These are phyloP conservation scores for Aethes cnicana DNA, from an alignment of 2,888 invertebrate species.

Conservation along the genomic window DNA sequence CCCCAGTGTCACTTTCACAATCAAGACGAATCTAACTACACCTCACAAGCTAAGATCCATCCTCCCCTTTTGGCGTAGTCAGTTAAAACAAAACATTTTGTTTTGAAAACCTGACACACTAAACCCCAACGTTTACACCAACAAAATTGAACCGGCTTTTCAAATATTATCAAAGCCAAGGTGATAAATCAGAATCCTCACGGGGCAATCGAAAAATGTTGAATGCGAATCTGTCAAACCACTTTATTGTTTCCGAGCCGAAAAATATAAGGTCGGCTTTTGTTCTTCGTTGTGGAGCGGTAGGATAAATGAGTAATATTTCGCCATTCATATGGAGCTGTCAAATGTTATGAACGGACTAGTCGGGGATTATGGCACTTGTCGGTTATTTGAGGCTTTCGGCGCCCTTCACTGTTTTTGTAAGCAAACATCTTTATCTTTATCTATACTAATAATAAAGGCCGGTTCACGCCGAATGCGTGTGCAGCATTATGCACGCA, in stretches of 20 bases:
- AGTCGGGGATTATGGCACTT: conserved; percentile 16
- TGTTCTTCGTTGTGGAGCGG: background rate
- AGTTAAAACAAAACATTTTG: too few relatives aligned
- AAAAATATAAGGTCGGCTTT: background rate
- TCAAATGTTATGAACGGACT: conserved; percentile 24
- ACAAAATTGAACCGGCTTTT: conserved; percentile 9
- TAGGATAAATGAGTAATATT: conserved; percentile 14
- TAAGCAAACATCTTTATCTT: conserved; percentile 9
- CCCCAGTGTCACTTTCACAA: too few relatives aligned
- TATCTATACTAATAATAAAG: too few relatives aligned
- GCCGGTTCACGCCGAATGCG: too few relatives aligned
- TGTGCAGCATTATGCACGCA: too few relatives aligned
- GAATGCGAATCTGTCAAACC: conserved; percentile 7
- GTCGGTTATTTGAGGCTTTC: conserved; percentile 17
- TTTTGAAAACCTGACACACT: too few relatives aligned
- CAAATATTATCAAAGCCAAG: conserved; percentile 11
- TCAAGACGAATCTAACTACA: too few relatives aligned
- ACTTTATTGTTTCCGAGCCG: conserved; percentile 10
- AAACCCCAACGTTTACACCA: too few relatives aligned
- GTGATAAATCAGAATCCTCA: conserved; percentile 14
- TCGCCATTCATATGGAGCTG: conserved; percentile 10
- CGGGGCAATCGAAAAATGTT: conserved; percentile 1
- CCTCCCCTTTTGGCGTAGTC: too few relatives aligned
- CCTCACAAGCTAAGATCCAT: too few relatives aligned
- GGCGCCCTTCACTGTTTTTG: conserved; percentile 16